Percentiles rank a stretch among this genome's conserved stretches.
These are phyloP conservation scores for Eupithecia subumbrata DNA, from an alignment of 2,888 invertebrate genomes.

Conservation along the genomic window DNA sequence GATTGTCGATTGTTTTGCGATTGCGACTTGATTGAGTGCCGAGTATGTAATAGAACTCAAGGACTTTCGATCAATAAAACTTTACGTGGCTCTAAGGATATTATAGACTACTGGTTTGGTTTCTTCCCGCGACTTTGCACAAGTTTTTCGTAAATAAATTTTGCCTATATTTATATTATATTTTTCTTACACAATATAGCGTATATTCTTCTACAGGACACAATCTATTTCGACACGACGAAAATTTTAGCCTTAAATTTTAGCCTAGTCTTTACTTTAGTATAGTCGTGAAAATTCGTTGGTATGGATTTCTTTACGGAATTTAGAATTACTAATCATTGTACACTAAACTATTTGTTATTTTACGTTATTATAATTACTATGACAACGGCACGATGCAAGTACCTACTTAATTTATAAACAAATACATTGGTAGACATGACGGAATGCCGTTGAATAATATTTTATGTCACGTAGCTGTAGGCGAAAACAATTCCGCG, in stretches of 20 bases:
- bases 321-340: neutral
- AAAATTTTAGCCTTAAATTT: too few relatives aligned
- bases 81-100: neutral
- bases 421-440: neutral
- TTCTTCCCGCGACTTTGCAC: neutral
- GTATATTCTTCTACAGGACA: neutral
- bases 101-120: neutral
- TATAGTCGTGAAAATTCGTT: neutral
- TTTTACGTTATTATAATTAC: neutral
- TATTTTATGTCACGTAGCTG: constrained; percentile 10
- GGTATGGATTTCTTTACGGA: neutral
- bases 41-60: constrained; percentile 15
- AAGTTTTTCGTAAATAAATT: neutral
- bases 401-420: neutral
- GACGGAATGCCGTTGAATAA: constrained; percentile 8
- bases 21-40: constrained; percentile 31
- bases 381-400: neutral
- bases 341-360: neutral
- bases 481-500: neutral
- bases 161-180: neutral
- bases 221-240: neutral
- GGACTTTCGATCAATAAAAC: neutral
- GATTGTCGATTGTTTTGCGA: constrained; percentile 30
- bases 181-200: too few relatives aligned
- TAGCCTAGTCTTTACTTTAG: neutral